Evolutionary conservation across 1,140 invertebrate species (phyloP).

Genomic region (Philaenus spumarius): DNA sequence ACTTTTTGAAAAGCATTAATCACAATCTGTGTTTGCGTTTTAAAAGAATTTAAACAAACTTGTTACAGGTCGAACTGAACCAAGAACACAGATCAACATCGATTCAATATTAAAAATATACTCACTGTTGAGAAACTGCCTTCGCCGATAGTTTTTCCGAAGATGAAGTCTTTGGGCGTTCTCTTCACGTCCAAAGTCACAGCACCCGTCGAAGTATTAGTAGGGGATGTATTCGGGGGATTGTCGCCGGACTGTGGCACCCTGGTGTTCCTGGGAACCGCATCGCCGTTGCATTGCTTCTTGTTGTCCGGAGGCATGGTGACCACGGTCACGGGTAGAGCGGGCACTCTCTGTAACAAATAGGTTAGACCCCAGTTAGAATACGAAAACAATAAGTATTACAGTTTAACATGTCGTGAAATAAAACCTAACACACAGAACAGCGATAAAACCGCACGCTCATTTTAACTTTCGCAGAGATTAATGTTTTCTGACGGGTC

Average conservation of each 20-base stretch:
- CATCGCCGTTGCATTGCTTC: conserved; percentile 13
- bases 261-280: neutral
- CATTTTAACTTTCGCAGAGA: too few species aligned
- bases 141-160: conserved; percentile 92
- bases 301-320: conserved; percentile 12
- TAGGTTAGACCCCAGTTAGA: neutral
- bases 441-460: too few species aligned
- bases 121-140: conserved; percentile 91
- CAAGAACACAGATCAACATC: too few species aligned
- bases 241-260: conserved; percentile 10
- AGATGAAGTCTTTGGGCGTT: conserved; percentile 83
- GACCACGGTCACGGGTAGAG: conserved; percentile 16
- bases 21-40: too few species aligned
- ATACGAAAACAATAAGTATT: too few species aligned
- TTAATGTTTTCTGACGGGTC: too few species aligned
- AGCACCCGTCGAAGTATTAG: conserved; percentile 3
- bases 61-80: too few species aligned
- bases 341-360: conserved; percentile 22
- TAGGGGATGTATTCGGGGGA: neutral
- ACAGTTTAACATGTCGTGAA: too few species aligned
- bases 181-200: conserved; percentile 47
- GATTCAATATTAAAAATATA: too few species aligned
- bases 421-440: too few species aligned
- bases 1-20: too few species aligned
- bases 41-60: too few species aligned